phyloP scores from a whole-genome alignment of 2,113 vertebrate genomes.

The Syngnathus typhle region DNA sequence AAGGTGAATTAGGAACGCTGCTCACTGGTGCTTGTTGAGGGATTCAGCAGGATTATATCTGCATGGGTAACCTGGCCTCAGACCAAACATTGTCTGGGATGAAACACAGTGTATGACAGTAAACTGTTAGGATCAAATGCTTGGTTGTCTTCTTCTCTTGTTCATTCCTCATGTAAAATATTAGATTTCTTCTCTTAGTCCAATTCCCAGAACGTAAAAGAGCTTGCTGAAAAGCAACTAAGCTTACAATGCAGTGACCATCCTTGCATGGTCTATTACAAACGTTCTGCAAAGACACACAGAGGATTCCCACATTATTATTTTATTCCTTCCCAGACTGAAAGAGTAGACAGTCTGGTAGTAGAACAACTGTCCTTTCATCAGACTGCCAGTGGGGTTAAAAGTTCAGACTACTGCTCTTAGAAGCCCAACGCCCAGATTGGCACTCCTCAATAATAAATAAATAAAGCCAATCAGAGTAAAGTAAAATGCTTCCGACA shows the following conservation, averaged over 20 bases:
- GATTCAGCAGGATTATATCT: conserved; percentile 59
- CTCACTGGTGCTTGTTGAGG: conserved; percentile 45
- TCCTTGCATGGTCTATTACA: neutral
- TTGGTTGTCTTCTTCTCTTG: conserved; percentile 22
- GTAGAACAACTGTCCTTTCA: conserved; percentile 23
- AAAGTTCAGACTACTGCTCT: conserved; percentile 24
- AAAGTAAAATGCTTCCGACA: neutral
- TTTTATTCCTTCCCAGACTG: conserved; percentile 28
- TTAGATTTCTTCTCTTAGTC: conserved; percentile 7
- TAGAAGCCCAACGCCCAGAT: neutral
- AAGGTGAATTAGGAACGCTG: conserved; percentile 53
- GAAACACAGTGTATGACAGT: conserved; percentile 30
- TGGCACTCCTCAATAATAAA: conserved; percentile 10
- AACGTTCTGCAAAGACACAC: neutral
- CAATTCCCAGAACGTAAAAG: neutral
- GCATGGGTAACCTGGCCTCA: conserved; percentile 60
- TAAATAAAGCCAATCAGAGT: conserved; percentile 2
- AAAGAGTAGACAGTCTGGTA: conserved; percentile 28
- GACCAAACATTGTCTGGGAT: conserved; percentile 56
- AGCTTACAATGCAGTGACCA: neutral
- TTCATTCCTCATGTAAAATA: conserved; percentile 1
- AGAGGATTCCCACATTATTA: conserved; percentile 25
- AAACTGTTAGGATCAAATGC: conserved; percentile 21
- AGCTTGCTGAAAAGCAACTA: neutral
- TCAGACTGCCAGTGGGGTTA: conserved; percentile 31